phyloP scores from a whole-genome alignment of 2,888 invertebrate species.

The Acanthosepion esculentum region DNA sequence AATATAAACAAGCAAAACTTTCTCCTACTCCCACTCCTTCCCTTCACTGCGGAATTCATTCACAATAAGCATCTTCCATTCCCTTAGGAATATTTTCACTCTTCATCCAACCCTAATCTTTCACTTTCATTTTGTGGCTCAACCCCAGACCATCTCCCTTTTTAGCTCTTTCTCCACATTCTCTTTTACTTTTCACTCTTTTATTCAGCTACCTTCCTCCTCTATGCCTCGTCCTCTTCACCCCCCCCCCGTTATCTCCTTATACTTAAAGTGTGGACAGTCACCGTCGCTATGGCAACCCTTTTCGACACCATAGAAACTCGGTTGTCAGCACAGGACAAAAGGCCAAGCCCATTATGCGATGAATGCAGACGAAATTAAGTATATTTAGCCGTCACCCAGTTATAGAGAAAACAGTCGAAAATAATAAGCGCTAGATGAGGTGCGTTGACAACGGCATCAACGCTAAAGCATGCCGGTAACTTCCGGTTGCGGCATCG shows the following conservation, averaged over 20 bases:
- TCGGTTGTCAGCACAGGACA: background rate
- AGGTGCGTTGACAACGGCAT: background rate
- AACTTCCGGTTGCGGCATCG: constrained; percentile 5
- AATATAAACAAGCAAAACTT: background rate
- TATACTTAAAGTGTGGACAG: background rate
- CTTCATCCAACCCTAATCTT: background rate
- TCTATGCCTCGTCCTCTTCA: background rate
- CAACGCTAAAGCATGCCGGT: background rate
- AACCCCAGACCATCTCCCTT: background rate
- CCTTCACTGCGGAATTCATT: background rate
- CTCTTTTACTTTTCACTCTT: background rate
- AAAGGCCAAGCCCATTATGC: constrained; percentile 33
- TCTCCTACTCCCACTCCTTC: background rate
- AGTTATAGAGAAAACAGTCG: background rate
- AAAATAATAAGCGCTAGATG: constrained; percentile 21
- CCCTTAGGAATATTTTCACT: background rate
- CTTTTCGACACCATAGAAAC: background rate
- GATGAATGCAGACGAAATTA: constrained; percentile 33
- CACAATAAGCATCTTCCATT: background rate
- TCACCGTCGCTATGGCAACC: constrained; percentile 3
- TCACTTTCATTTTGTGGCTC: background rate
- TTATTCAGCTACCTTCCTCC: background rate
- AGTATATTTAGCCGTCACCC: constrained; percentile 14
- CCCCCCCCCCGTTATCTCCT: background rate
- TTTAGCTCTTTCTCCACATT: background rate